phyloP scores from a whole-genome alignment of 1,140 invertebrate genomes.

The Pachypsylla venusta region DNA sequence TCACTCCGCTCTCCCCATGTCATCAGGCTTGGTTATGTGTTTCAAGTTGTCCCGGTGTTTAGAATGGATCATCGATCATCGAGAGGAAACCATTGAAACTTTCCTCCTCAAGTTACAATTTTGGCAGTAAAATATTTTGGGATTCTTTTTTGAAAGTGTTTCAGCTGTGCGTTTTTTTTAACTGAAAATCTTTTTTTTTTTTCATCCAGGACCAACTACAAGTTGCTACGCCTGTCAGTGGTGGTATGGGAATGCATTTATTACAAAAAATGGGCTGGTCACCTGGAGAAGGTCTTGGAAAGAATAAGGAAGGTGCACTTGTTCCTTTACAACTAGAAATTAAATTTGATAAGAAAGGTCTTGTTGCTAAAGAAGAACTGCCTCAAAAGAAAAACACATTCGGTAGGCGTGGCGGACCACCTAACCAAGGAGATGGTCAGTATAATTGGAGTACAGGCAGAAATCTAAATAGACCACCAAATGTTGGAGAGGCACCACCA shows the following conservation, averaged over 20 bases:
- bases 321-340: constrained; percentile 81
- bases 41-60: too few relatives aligned
- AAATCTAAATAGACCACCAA: constrained; percentile 19
- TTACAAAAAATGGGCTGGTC: constrained; percentile 98
- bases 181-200: neutral
- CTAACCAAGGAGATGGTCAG: too few relatives aligned
- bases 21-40: too few relatives aligned
- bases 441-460: too few relatives aligned
- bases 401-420: too few relatives aligned
- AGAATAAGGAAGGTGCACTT: constrained; percentile 77
- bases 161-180: too few relatives aligned
- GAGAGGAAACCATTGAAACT: too few relatives aligned
- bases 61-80: too few relatives aligned
- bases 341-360: constrained; percentile 77
- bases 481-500: constrained; percentile 23
- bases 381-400: constrained; percentile 16
- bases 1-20: too few relatives aligned
- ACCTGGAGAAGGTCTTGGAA: constrained; percentile 86
- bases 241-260: constrained; percentile 89
- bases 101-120: too few relatives aligned
- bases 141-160: too few relatives aligned
- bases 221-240: constrained; percentile 65
- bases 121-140: too few relatives aligned
- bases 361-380: constrained; percentile 29
- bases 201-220: constrained; percentile 63